Evolutionary conservation across 1,140 invertebrate genomes (phyloP), one percentile per base, ranked within the genome.

Genomic region (Dryas iulia): DNA sequence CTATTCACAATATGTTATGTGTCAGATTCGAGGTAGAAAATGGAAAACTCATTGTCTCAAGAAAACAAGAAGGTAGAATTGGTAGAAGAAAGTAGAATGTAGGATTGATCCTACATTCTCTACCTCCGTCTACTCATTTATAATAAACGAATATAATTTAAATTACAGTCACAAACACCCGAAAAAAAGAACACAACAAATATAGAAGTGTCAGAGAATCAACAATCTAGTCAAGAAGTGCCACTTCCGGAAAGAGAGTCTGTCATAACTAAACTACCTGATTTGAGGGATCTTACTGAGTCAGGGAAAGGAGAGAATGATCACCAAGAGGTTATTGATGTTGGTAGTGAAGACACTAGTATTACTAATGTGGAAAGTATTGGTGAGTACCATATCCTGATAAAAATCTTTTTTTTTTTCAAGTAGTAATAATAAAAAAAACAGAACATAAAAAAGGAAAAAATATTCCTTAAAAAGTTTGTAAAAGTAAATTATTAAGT

Each of bases 351-450:
- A 14, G 54, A 28, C 5, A 14, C 28, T n/a, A 57, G 28, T 7
- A 33, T 12, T 25, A n/a, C 30, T 4, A 59, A 23, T 67, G 35
- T 63, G 23, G 67, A 63, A 24, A 62, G 18, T 33, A 70, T 28
- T 60, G 61, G 68, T 70, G 28, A 59, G 53, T 33, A 8, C 8
- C 8, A 18, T 26, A 7, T 39, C 6, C 5, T 14, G 5, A 14
- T 35, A 3, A 28, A 3, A 3, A 6, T 28, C 26, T 28, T 28
- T 28, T n/a, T n/a, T n/a, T n/a, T n/a, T n/a, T n/a, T n/a, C n/a
- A n/a, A n/a, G n/a, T n/a, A n/a, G n/a, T n/a, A n/a, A n/a, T n/a
- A n/a, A n/a, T n/a, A n/a, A n/a, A n/a, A n/a, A n/a, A n/a, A n/a
- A n/a, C n/a, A n/a, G n/a, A n/a, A n/a, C n/a, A n/a, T n/a, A n/a